A percentile compares a stretch with the other conserved stretches of the same genome.
phyloP scores from a whole-genome alignment of 1,140 invertebrate species.

The Caenorhabditis brenneri region DNA sequence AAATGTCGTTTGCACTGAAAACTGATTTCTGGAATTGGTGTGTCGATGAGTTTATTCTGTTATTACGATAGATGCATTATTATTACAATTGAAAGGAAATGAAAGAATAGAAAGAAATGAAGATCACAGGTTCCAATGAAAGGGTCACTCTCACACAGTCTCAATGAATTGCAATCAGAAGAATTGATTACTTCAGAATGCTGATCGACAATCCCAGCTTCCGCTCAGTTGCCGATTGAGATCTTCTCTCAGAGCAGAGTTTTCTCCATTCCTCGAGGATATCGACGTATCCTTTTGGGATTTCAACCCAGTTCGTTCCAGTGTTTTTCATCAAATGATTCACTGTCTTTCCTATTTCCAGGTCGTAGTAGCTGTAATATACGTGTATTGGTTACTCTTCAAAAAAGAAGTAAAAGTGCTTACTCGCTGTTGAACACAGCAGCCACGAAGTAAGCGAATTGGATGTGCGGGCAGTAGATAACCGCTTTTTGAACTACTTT shows the following conservation, averaged over 20 bases:
- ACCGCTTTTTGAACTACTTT: conserved; percentile 9
- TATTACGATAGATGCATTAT: too few species aligned
- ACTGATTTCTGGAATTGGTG: too few species aligned
- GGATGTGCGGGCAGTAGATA: background rate
- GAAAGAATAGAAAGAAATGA: background rate
- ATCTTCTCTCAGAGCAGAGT: background rate
- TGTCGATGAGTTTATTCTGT: too few species aligned
- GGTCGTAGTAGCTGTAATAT: conserved; percentile 4
- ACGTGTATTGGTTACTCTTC: background rate
- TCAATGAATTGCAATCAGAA: background rate
- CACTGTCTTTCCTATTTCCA: background rate
- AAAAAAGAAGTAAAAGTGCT: background rate
- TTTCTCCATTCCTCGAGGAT: background rate
- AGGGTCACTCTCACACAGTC: too few species aligned
- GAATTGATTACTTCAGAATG: background rate
- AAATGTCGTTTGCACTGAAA: too few species aligned
- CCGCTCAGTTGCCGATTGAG: background rate
- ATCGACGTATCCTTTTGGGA: background rate
- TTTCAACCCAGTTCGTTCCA: conserved; percentile 5
- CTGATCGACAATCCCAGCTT: background rate
- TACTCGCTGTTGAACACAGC: conserved; percentile 2
- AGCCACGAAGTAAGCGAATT: conserved; percentile 2
- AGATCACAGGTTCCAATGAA: too few species aligned
- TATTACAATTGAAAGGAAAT: too few species aligned
- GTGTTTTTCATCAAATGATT: background rate